These are phyloP conservation scores for Drosophila rellima DNA, from an alignment of 2,888 invertebrate genomes.

Conservation along the genomic window DNA sequence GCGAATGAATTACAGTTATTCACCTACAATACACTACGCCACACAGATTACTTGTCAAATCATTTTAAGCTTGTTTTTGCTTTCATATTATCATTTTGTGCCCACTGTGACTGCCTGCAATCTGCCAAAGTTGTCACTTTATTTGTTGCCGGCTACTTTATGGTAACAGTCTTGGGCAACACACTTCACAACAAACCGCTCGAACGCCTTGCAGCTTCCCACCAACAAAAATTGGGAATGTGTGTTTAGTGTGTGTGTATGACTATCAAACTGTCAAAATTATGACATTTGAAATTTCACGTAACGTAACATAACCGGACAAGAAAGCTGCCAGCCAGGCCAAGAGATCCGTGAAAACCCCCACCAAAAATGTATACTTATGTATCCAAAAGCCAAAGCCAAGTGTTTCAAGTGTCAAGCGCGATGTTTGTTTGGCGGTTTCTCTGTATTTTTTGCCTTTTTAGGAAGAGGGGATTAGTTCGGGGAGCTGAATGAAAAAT, in stretches of 20 bases:
- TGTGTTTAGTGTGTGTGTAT: slow-evolving; percentile 37
- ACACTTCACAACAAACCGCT: slow-evolving; percentile 46
- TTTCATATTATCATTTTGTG: neutral
- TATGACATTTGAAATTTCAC: slow-evolving; percentile 83
- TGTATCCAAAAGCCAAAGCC: slow-evolving; percentile 36
- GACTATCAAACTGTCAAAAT: slow-evolving; percentile 81
- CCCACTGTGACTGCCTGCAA: slow-evolving; percentile 47
- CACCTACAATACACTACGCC: too few species aligned
- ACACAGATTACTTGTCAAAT: neutral
- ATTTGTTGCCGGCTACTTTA: slow-evolving; percentile 63
- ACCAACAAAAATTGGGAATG: slow-evolving; percentile 16
- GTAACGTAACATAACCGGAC: slow-evolving; percentile 74
- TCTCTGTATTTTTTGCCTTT: slow-evolving; percentile 29
- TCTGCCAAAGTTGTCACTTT: slow-evolving; percentile 66
- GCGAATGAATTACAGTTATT: too few species aligned
- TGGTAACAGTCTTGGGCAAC: slow-evolving; percentile 63
- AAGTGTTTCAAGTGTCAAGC: slow-evolving; percentile 79
- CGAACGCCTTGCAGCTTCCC: slow-evolving; percentile 50
- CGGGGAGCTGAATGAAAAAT: slow-evolving; percentile 49
- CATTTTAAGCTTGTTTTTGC: neutral
- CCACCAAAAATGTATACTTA: slow-evolving; percentile 20
- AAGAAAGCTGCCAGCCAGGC: slow-evolving; percentile 68
- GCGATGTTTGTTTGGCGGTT: slow-evolving; percentile 60
- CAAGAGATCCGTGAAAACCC: slow-evolving; percentile 65
- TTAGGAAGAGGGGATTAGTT: slow-evolving; percentile 18